phyloP scores from a whole-genome alignment of 53 echinoderm and acorn worm species.

The Temnopleurus reevesii region DNA sequence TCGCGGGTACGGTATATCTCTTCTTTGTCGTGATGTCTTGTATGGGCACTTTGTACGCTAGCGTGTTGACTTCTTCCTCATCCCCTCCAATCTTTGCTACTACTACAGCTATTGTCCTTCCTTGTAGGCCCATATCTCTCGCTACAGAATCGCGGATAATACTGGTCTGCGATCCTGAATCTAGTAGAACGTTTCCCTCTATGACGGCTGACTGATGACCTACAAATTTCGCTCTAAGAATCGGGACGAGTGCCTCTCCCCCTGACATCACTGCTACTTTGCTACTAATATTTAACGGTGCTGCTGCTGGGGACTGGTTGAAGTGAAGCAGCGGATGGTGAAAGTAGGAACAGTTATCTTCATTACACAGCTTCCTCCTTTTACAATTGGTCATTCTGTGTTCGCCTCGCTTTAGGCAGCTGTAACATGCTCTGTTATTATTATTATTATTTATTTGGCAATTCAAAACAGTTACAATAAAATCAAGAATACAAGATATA shows the following conservation, averaged over 20 bases:
- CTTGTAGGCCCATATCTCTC: slow-evolving; percentile 42
- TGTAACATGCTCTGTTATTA: slow-evolving; percentile 73
- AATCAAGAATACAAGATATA: too few relatives aligned
- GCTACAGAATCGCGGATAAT: slow-evolving; percentile 51
- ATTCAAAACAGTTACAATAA: too few relatives aligned
- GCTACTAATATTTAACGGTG: not conserved
- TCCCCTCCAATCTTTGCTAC: slow-evolving; percentile 60
- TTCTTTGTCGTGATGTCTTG: too few relatives aligned
- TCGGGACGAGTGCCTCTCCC: slow-evolving; percentile 57
- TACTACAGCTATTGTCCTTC: slow-evolving; percentile 48
- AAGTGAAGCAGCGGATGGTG: slow-evolving; percentile 62
- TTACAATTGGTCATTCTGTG: slow-evolving; percentile 67
- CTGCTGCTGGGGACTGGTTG: not conserved
- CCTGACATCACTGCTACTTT: not conserved
- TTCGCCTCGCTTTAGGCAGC: slow-evolving; percentile 72
- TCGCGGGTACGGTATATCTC: too few relatives aligned
- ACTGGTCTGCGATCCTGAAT: slow-evolving; percentile 60
- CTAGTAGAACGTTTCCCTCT: slow-evolving; percentile 58
- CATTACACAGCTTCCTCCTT: slow-evolving; percentile 63
- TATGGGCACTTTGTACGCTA: slow-evolving; percentile 37
- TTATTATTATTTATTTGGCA: too few relatives aligned
- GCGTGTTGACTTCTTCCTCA: slow-evolving; percentile 53
- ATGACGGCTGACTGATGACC: not conserved
- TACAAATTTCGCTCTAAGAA: slow-evolving; percentile 49
- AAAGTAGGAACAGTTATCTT: slow-evolving; percentile 57